A percentile compares a stretch with the other conserved stretches of the same genome.
Conservation (phyloP, 2,113 vertebrate genomes). For the Hemiprocne comata region DNA sequence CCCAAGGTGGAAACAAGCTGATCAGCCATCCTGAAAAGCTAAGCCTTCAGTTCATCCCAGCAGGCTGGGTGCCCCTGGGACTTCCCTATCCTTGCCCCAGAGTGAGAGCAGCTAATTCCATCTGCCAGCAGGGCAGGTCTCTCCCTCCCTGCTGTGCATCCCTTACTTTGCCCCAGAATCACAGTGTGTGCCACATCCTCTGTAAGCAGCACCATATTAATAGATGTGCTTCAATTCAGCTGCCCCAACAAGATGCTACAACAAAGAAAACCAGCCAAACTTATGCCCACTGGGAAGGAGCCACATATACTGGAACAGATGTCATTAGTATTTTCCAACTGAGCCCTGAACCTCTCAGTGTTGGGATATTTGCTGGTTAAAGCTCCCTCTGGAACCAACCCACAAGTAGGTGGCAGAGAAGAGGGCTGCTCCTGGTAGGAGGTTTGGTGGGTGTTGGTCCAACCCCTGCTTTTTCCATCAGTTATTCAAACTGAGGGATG, state of each 20-base stretch:
- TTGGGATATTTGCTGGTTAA: neutral
- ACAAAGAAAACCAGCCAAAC: neutral
- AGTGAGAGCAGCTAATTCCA: neutral
- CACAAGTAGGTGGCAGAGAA: neutral
- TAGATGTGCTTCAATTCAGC: neutral
- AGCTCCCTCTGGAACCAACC: neutral
- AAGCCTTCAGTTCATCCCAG: neutral
- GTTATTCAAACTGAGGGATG: neutral
- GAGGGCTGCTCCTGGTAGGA: too few species aligned
- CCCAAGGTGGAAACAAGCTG: neutral
- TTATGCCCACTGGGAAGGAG: neutral
- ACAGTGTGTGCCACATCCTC: accelerated
- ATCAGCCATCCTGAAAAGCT: neutral
- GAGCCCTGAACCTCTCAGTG: neutral
- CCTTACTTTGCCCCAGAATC: neutral
- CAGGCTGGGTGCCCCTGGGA: neutral
- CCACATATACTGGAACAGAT: neutral
- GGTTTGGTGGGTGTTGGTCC: neutral
- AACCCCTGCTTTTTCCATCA: neutral
- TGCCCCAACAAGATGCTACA: neutral
- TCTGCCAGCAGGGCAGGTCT: neutral
- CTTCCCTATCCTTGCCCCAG: neutral
- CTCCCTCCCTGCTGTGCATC: neutral
- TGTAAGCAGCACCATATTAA: neutral
- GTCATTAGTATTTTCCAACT: neutral